These are phyloP conservation scores for Ctenicera cuprea DNA, from an alignment of 2,888 invertebrate species.

Conservation along the genomic window DNA sequence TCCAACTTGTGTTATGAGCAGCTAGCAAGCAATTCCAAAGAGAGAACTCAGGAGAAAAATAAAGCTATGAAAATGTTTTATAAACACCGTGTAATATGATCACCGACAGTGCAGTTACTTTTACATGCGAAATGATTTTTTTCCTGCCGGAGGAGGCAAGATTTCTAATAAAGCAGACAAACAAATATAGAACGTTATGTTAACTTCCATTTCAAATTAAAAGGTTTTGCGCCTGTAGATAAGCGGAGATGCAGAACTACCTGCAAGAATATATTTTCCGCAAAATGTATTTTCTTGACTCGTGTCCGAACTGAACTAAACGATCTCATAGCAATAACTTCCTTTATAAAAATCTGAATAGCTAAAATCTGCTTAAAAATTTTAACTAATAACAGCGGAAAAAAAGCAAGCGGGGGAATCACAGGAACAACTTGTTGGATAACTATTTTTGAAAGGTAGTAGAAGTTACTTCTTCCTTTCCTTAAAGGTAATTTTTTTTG, in stretches of 20 bases:
- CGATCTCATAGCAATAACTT: no score
- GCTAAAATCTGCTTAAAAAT: no score
- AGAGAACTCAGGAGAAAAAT: constrained; percentile 57
- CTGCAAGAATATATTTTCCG: background rate
- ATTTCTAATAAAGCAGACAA: constrained; percentile 25
- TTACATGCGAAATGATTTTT: constrained; percentile 28
- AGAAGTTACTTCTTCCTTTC: no score
- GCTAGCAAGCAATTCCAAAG: constrained; percentile 59
- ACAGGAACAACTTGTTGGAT: no score
- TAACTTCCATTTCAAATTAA: constrained; percentile 30
- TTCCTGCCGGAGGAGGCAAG: constrained; percentile 29
- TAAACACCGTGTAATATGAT: constrained; percentile 59
- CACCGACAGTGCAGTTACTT: constrained; percentile 34
- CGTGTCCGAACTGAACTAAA: no score
- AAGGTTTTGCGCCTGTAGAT: background rate
- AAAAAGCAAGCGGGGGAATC: no score
- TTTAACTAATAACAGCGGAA: no score
- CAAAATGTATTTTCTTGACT: no score
- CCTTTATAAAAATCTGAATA: no score
- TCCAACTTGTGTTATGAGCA: constrained; percentile 62
- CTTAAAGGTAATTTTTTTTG: no score
- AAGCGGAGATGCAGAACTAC: background rate
- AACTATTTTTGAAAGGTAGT: no score
- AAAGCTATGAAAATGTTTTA: constrained; percentile 57
- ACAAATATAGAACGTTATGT: background rate